phyloP scores from a whole-genome alignment of 2,113 vertebrate genomes.

The Progne subis region DNA sequence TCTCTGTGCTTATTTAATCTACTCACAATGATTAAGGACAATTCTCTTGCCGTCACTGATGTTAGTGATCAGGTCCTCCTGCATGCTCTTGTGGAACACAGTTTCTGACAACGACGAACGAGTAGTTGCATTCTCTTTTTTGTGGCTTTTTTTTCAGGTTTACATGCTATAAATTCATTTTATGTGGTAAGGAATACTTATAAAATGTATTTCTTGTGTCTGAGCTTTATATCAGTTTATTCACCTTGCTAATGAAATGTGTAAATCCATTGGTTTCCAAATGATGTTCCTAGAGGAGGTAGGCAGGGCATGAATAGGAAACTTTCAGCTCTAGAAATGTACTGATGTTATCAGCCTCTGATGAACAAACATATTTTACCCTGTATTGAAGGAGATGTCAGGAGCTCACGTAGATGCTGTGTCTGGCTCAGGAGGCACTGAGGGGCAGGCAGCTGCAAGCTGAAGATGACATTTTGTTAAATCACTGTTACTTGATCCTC shows the following conservation, averaged over 20 bases:
- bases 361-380: neutral
- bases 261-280: neutral
- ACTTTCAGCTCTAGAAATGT: neutral
- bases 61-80: neutral
- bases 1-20: slow-evolving; percentile 44
- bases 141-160: neutral
- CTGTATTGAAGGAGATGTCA: neutral
- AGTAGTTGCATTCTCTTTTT: neutral
- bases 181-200: neutral
- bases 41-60: neutral
- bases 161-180: neutral
- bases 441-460: neutral
- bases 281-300: neutral
- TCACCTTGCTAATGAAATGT: neutral
- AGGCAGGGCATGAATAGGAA: neutral
- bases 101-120: neutral
- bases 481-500: neutral
- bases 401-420: neutral
- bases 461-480: neutral
- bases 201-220: neutral
- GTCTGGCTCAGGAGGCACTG: neutral
- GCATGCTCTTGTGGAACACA: neutral
- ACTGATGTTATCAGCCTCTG: neutral
- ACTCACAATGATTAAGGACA: slow-evolving; percentile 39
- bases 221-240: neutral